A percentile compares a stretch with the other conserved stretches of the same genome.
phyloP scores from a whole-genome alignment of 2,888 invertebrate species.

The Lepas anatifera region DNA sequence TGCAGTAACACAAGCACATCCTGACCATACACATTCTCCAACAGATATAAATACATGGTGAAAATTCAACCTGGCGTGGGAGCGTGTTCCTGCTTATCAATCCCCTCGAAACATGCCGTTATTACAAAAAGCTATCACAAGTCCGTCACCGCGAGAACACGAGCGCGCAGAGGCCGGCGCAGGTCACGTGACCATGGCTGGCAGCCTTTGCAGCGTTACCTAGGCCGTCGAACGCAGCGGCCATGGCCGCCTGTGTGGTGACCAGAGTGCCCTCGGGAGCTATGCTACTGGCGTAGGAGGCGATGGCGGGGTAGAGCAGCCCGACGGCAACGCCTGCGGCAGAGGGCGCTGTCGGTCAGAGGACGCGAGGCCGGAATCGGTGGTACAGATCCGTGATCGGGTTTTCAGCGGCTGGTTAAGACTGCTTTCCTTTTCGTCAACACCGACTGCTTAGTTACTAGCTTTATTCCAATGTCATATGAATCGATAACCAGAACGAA shows the following conservation, averaged over 20 bases:
- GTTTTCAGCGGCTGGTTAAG: no score
- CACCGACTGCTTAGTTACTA: no score
- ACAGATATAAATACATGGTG: background rate
- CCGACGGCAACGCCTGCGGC: background rate
- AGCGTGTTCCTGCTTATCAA: background rate
- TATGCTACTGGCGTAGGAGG: background rate
- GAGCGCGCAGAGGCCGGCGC: background rate
- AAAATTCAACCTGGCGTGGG: background rate
- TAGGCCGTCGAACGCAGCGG: background rate
- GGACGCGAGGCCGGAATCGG: no score
- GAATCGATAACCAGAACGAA: no score
- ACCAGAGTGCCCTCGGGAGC: background rate
- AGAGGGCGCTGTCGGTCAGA: no score
- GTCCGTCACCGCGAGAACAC: background rate
- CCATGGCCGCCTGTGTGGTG: constrained; percentile 7
- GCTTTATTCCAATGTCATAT: no score
- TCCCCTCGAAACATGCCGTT: background rate
- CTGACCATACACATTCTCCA: no score
- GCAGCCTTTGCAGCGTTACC: no score
- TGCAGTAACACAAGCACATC: no score
- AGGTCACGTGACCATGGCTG: no score
- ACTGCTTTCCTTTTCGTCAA: no score
- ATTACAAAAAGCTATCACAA: background rate
- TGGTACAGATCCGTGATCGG: no score
- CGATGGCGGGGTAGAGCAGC: constrained; percentile 5